Base-by-base conservation (phyloP, 2,888 invertebrate genomes). In the Beris chalybata region DNA sequence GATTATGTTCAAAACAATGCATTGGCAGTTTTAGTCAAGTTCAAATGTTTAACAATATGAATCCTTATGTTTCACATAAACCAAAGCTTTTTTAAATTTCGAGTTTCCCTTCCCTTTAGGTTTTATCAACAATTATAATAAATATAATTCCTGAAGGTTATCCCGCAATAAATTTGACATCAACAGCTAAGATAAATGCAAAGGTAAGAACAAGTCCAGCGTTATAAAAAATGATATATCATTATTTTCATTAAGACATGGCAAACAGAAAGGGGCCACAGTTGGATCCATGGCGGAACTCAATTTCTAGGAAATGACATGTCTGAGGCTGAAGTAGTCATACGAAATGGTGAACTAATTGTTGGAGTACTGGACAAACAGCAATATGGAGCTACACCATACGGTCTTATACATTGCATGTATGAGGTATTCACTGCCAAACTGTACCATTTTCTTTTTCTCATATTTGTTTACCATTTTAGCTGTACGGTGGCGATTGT, bases 361-460 rank as follows among this genome's bases (percentile, higher is more conserved):
- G 87, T 86, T 71, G 99, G 99, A 5, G 89, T 97, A 52, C 83
- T 99, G 66, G 99, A 99, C 81, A 99, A 99, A 82, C 92, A 90
- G 9, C 97, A 98, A 77, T 95, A 93, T 76, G 99, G 99, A 12
- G 92, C 97, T 3, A 96, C 97, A 0, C 90, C 93, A 0, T 97
- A 91, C 78, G 95, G 98, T 72, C 85, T 99, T 38, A 89, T 97
- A 15, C 99, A 99, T 79, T 92, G 93, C 75, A 89, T 96, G 81
- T 95, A 92, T 80, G 99, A 96, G 81, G 86, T 85, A 74, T 73
- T 73, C 30, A 65, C 4, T 43, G 32, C 31, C 55, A 4, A 11
- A 32, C 38, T 44, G 65, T 30, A 45, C 6, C 2, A 22, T 22
- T 29, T 31, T 2, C 44, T 22, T 44, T 44, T n/a, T 44, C 44